Evolutionary conservation across 2,113 vertebrate species (phyloP), one percentile per base, ranked within the genome.

Genomic region (Lynx canadensis): DNA sequence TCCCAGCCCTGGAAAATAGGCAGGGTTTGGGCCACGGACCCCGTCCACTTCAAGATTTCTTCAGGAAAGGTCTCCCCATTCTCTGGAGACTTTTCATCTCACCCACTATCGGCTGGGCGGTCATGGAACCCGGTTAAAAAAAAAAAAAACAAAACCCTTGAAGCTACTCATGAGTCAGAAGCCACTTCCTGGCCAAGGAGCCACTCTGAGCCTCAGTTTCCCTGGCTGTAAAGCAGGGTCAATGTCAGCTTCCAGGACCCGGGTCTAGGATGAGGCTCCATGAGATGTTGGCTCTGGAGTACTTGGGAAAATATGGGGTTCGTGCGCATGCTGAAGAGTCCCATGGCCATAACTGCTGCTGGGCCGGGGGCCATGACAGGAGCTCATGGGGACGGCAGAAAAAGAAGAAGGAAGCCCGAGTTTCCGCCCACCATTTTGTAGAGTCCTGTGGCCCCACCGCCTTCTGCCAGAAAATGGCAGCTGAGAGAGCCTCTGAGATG

Each of bases 381-480:
- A 14, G 36, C 27, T 78, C 33, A 0, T 0, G 0, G 38, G 84
- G 66, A 73, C 31, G 21, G 31, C 4, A 11, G 69, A 68, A 31
- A 31, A 36, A n/a, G 52, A 18, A 31, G 31, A 87, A 25, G 38
- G 16, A 7, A 80, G 36, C 63, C 29, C 1, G 0, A 4, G 36
- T 12, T 93, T 88, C 90, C 1, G 0, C 57, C 90, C 50, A 4
- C 92, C 93, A 78, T 86, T 63, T 86, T 89, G 78, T 66, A 73
- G 57, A 45, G 25, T 57, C 48, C 38, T 9, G n/a, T 1, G 19
- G 86, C n/a, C 19, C 2, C 5, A 14, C 78, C 12, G 31, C 60
- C n/a, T 90, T 60, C 81, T 69, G 69, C 41, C 38, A 71, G 36
- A 87, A 83, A 27, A 76, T 29, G 65, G 57, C 29, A 0, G 25